Evolutionary conservation across 2,888 invertebrate genomes (phyloP).

Genomic region (Coenonympha glycerion): DNA sequence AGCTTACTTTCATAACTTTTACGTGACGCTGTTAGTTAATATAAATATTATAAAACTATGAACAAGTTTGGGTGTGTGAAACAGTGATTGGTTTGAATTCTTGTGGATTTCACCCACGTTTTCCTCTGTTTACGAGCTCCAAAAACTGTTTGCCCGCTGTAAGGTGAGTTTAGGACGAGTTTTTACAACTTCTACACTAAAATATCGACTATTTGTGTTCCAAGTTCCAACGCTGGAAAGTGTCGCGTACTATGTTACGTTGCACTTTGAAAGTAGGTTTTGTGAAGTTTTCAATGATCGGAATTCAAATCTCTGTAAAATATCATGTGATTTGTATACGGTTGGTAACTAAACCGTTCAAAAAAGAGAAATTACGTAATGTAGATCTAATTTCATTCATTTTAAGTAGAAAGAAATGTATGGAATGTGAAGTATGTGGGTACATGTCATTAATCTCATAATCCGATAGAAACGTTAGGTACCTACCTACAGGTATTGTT

Average conservation of each 20-base stretch:
- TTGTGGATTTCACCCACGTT: constrained; percentile 23
- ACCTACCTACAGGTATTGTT: too few relatives aligned
- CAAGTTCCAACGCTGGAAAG: constrained; percentile 20
- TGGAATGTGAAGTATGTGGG: constrained; percentile 13
- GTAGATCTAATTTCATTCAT: constrained; percentile 10
- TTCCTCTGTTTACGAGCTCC: constrained; percentile 14
- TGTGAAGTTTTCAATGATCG: background rate
- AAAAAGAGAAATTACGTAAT: constrained; percentile 4
- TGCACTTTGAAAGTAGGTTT: constrained; percentile 24
- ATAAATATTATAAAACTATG: constrained; percentile 18
- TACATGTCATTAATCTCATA: constrained; percentile 4
- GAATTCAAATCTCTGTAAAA: background rate
- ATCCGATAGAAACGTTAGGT: too few relatives aligned
- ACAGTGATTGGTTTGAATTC: constrained; percentile 27
- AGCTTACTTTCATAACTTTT: constrained; percentile 21
- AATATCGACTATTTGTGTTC: background rate
- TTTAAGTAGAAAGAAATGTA: background rate
- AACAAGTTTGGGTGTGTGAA: constrained; percentile 28
- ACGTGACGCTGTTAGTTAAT: background rate
- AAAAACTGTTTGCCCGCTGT: constrained; percentile 32
- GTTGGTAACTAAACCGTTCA: background rate
- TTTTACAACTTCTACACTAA: constrained; percentile 2
- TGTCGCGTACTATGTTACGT: constrained; percentile 23
- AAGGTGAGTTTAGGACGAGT: constrained; percentile 30
- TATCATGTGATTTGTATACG: background rate